A percentile compares a stretch with the other conserved stretches of the same genome.
Conservation (phyloP, 1,140 invertebrate species). For the Sitodiplosis mosellana region DNA sequence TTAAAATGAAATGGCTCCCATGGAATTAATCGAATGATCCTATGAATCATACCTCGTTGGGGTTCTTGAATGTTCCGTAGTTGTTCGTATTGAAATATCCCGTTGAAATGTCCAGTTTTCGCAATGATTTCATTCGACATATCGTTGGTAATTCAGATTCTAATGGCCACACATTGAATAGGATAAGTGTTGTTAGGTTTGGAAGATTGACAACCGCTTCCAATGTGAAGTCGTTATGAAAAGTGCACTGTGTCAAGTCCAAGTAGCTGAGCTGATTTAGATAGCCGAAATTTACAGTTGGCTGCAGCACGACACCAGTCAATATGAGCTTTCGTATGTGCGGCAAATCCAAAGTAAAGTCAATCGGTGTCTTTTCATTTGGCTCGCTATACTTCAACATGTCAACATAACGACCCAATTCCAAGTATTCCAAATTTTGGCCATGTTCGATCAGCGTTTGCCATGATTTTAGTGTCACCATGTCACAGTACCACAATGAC, state of each 20-base stretch:
- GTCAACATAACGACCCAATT: conserved; percentile 27
- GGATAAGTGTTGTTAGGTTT: conserved; percentile 48
- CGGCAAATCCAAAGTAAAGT: conserved; percentile 39
- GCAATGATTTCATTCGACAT: conserved; percentile 34
- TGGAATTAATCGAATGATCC: too few relatives aligned
- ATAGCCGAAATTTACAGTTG: conserved; percentile 14
- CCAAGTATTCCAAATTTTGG: conserved; percentile 23
- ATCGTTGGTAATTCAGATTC: conserved; percentile 34
- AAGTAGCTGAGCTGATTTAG: conserved; percentile 48
- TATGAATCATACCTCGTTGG: conserved; percentile 11
- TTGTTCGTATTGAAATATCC: conserved; percentile 13
- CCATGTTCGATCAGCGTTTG: conserved; percentile 24
- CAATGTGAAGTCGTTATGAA: conserved; percentile 31
- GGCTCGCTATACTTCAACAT: conserved; percentile 20
- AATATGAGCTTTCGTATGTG: conserved; percentile 43
- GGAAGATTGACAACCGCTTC: conserved; percentile 35
- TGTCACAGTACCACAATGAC: conserved; percentile 49
- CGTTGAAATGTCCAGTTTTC: conserved; percentile 66
- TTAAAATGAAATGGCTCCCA: too few relatives aligned
- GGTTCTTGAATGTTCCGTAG: conserved; percentile 21
- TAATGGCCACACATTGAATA: conserved; percentile 50
- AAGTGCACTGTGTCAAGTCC: conserved; percentile 56
- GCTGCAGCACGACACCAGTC: conserved; percentile 22
- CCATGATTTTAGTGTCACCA: conserved; percentile 36
- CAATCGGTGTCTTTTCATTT: conserved; percentile 21